Conservation (phyloP, 2,797 vertebrate genomes). For the Leucoraja ocellata region DNA sequence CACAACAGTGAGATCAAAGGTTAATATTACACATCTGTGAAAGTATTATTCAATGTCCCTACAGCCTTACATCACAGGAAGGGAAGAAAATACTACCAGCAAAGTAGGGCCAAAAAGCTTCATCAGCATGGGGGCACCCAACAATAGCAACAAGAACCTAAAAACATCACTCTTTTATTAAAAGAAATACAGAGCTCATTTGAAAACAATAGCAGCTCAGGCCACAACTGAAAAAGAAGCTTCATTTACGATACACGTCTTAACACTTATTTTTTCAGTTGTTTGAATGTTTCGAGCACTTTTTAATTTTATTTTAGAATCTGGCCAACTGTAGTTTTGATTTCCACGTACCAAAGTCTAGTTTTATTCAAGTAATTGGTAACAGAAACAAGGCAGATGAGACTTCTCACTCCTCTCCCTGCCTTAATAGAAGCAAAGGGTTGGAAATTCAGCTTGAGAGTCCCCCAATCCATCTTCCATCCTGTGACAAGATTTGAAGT, state of each 20-base stretch:
- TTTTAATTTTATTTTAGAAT: background rate
- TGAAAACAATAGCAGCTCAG: background rate
- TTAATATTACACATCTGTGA: constrained; percentile 29
- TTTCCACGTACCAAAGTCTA: background rate
- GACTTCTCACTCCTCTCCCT: background rate
- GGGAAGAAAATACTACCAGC: background rate
- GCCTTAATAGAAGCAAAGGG: background rate
- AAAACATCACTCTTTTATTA: background rate
- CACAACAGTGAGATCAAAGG: constrained; percentile 10
- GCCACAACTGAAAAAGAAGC: background rate
- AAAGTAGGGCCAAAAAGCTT: background rate
- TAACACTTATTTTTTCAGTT: background rate
- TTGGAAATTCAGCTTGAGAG: background rate
- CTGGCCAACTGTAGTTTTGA: background rate
- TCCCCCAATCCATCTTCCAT: background rate
- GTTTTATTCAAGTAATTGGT: background rate
- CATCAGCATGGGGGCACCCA: background rate
- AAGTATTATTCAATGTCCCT: background rate
- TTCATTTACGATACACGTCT: background rate
- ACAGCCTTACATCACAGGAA: constrained; percentile 4
- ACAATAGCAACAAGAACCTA: background rate
- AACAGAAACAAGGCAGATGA: background rate
- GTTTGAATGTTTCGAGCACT: background rate
- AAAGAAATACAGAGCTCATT: background rate
- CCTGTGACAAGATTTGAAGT: background rate